Conservation (phyloP, 2,113 vertebrate species). For the Antechinus flavipes region DNA sequence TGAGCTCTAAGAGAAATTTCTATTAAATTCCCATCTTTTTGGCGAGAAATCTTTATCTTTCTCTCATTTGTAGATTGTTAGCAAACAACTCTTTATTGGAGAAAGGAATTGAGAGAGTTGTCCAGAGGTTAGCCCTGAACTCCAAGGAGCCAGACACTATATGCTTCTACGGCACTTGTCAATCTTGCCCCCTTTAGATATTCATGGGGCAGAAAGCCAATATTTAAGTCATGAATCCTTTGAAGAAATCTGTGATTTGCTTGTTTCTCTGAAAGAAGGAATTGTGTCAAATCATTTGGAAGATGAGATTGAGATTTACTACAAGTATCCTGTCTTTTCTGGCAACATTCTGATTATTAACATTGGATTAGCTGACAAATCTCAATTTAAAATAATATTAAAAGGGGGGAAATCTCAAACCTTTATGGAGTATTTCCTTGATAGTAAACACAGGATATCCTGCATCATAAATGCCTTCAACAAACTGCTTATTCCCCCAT, state of each 20-base stretch:
- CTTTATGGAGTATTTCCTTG: slow-evolving; percentile 74
- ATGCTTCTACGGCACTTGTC: background rate
- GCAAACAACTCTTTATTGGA: background rate
- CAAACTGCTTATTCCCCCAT: slow-evolving; percentile 45
- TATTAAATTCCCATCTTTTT: background rate
- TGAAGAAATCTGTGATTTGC: background rate
- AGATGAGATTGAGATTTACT: slow-evolving; percentile 13
- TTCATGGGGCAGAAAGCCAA: background rate
- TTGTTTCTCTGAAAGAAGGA: background rate
- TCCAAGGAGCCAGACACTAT: background rate
- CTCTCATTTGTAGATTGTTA: background rate
- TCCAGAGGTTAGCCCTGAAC: background rate
- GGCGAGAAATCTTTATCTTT: background rate
- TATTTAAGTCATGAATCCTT: rapidly evolving
- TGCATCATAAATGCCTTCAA: slow-evolving; percentile 70
- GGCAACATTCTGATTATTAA: slow-evolving; percentile 20
- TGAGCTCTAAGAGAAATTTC: background rate
- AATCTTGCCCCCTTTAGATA: background rate
- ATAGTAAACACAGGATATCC: slow-evolving; percentile 80
- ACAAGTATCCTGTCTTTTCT: slow-evolving; percentile 40
- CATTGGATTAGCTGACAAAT: slow-evolving; percentile 44
- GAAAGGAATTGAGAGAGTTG: background rate
- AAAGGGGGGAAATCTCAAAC: slow-evolving; percentile 25
- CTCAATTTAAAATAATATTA: slow-evolving; percentile 54
- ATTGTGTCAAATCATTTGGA: slow-evolving; percentile 7